Base-by-base conservation (phyloP, 2,797 vertebrate genomes). In the Brachyrhaphis roseni region DNA sequence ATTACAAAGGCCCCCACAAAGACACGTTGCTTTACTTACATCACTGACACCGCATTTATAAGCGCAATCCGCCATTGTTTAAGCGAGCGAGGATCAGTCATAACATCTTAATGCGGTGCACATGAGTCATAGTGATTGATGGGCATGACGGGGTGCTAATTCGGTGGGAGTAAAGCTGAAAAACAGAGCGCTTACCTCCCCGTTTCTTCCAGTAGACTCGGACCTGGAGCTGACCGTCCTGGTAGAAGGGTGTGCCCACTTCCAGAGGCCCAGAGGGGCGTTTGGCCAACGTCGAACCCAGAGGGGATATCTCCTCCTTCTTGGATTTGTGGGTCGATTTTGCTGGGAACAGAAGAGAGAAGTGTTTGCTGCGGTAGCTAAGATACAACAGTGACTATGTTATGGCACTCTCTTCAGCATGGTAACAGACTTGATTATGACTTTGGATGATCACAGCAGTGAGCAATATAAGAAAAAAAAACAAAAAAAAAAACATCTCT, bases 191-290 rank as follows among this genome's bases (percentile, higher is more conserved):
- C 91, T 12, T 92, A 98, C 98, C 98, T 96, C 95, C 95, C 1
- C 95, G 94, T 88, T 97, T 98, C 90, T 98, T 99, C 98, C 98
- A 99, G 94, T 98, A 98, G 78, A 99, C 93, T 79, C 97, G 98
- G 88, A 97, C 96, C 89, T 99, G 98, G 78, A 99, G 97, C 76
- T 96, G 96, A 90, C 93, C 94, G 70, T 99, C 97, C 84, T 98
- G 97, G 92, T 97, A 98, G 93, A 98, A 98, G 16, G 97, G 98
- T 1, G 96, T 94, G 81, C 98, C 98, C 3, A 98, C 94, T 92
- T 98, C 98, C 34, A 99, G 94, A 49, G 96, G 95, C 75, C 95
- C 95, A 7, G 94, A 71, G 0, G 95, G 90, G 78, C 95, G 96
- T 81, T 96, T 96, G 80, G 95, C 92, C 82, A 96, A 93, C 82